Evolutionary conservation across 2,113 vertebrate genomes (phyloP), one percentile per base, ranked within the genome.

Genomic region (Chrysochloris asiatica): DNA sequence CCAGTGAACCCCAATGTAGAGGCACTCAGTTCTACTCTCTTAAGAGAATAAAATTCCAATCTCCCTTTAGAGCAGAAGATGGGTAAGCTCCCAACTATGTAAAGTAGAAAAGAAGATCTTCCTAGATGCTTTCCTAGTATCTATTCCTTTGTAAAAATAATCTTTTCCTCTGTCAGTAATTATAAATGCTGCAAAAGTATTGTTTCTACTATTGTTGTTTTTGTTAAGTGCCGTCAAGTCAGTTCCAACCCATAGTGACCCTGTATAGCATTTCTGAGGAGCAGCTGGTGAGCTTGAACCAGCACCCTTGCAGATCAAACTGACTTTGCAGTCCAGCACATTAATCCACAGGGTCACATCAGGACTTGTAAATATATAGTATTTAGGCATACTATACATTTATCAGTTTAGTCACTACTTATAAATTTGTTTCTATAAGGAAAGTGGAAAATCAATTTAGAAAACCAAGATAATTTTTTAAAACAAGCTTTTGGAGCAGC

Each of bases 371-470:
- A 22, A 22, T 56, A 59, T 7, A 61, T 48, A 73, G 8, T 26
- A n/a, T n/a, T n/a, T n/a, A n/a, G n/a, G n/a, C n/a, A n/a, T n/a
- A n/a, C n/a, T n/a, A n/a, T n/a, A n/a, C n/a, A n/a, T n/a, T n/a
- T n/a, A n/a, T n/a, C n/a, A n/a, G n/a, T n/a, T n/a, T 28, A 33
- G 19, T 50, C 79, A 67, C 85, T 73, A 72, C 69, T 93, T 86
- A 54, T 88, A 83, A 72, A 22, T 78, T 78, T 28, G 8, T 67
- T 88, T 84, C 92, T 59, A 28, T 28, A 36, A 48, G 43, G 14
- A 61, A 91, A 88, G 65, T 75, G 88, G 77, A 95, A 93, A 95
- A 67, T 71, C 11, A 73, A 90, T 75, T 90, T 52, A 88, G 76
- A 86, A 11, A 12, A 52, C 88, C 76, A 81, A 94, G 88, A 77